Conservation (phyloP, 2,888 invertebrate genomes). For the Meliscaeva auricollis region DNA sequence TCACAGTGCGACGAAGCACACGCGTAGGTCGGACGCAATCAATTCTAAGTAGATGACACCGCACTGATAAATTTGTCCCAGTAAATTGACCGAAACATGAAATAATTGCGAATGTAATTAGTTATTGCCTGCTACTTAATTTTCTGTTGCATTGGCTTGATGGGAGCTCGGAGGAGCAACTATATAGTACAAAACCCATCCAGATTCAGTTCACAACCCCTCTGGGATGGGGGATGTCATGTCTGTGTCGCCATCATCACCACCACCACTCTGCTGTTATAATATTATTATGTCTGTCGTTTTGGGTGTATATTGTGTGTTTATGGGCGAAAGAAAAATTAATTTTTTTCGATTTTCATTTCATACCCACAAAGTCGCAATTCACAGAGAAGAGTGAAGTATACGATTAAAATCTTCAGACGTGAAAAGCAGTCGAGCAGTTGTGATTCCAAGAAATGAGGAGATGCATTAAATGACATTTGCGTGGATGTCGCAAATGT, state of each 20-base stretch:
- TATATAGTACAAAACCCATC: background rate
- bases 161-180: conserved; percentile 25
- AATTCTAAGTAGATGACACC: conserved; percentile 84
- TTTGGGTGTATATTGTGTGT: conserved; percentile 67
- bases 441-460: conserved; percentile 59
- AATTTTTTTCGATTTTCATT: conserved; percentile 19
- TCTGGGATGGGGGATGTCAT: conserved; percentile 9
- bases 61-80: conserved; percentile 84
- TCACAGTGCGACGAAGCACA: conserved; percentile 57
- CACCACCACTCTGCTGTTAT: background rate
- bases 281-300: background rate
- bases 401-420: conserved; percentile 83
- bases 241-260: conserved; percentile 1
- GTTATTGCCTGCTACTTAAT: conserved; percentile 82
- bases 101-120: conserved; percentile 85
- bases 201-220: conserved; percentile 17
- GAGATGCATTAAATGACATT: conserved; percentile 60
- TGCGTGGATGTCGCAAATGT: conserved; percentile 46
- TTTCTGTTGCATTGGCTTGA: conserved; percentile 75
- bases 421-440: conserved; percentile 61
- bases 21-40: conserved; percentile 78
- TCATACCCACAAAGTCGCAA: background rate
- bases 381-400: conserved; percentile 20
- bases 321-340: conserved; percentile 65
- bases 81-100: conserved; percentile 85